Conservation (phyloP, 2,113 vertebrate species). For the Hypomesus transpacificus region DNA sequence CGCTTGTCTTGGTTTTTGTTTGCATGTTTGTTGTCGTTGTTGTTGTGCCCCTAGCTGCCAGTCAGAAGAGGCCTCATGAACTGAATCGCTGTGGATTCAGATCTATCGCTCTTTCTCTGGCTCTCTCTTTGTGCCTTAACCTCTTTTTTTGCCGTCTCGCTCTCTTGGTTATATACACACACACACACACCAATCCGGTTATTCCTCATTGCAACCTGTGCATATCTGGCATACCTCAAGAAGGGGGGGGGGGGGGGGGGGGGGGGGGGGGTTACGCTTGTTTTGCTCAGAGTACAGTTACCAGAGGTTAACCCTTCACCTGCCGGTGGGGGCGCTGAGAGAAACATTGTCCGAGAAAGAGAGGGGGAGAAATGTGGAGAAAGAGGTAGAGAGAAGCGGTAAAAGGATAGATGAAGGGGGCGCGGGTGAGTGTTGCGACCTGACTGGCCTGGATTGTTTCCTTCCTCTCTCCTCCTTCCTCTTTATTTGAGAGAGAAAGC, state of each 20-base stretch:
- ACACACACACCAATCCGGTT: slow-evolving; percentile 32
- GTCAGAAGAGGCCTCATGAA: too few species aligned
- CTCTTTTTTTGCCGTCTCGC: too few species aligned
- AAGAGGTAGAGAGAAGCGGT: not conserved
- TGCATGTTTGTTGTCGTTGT: too few species aligned
- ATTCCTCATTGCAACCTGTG: slow-evolving; percentile 36
- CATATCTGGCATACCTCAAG: slow-evolving; percentile 46
- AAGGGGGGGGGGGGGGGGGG: slow-evolving; percentile 18
- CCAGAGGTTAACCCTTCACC: slow-evolving; percentile 13
- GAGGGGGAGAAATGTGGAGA: not conserved
- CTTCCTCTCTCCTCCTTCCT: not conserved
- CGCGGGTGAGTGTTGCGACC: not conserved
- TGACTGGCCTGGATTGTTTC: slow-evolving; percentile 1
- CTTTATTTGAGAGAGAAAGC: not conserved
- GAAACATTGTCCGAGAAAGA: not conserved
- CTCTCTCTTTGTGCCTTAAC: too few species aligned
- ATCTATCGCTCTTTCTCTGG: too few species aligned
- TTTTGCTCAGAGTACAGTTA: slow-evolving; percentile 6
- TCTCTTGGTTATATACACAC: not conserved
- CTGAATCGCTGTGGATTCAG: too few species aligned
- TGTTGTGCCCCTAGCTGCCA: too few species aligned
- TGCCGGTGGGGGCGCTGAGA: not conserved
- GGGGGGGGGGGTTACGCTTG: not conserved
- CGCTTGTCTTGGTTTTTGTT: too few species aligned
- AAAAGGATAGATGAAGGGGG: not conserved